Evolutionary conservation across 2,888 invertebrate species (phyloP), one percentile per base, ranked within the genome.

Genomic region (Smittia aterrima): DNA sequence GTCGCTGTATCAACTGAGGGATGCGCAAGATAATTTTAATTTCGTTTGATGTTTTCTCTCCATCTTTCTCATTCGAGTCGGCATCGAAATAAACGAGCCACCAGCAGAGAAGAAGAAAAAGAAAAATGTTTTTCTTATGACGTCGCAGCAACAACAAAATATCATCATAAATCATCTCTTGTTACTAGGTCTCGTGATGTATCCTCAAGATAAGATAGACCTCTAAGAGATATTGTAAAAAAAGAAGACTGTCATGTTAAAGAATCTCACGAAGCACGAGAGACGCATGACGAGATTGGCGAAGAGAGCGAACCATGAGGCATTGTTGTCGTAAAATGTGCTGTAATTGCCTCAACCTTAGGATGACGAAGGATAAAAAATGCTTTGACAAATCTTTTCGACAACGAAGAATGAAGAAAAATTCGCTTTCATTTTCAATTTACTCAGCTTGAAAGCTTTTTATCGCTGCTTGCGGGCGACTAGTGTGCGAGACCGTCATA

Each of bases 91-190:
- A 58, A 47, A 47, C 7, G n/a, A 58, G 18, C 9, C 18, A 2
- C 4, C 2, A 58, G 32, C 6, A 3, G 22, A 58, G 2, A 20
- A 58, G 20, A 58, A 58, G 16, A 58, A 4, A 58, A 58, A n/a
- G 11, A 58, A 18, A 7, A 20, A 22, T 22, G 22, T 22, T 18
- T 9, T 20, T 18, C 58, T 20, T 58, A 58, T 58, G 58, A 18
- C 18, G 20, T 11, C 22, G 58, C 20, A 58, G n/a, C 58, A 18
- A 32, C 58, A 70, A 40, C 24, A 70, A 70, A 70, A 70, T 70
- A 70, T 70, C 54, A 54, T 54, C 70, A 70, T 70, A 70, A 70
- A 70, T 70, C 70, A 70, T 70, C 68, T 38, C 40, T 9, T 16
- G 47, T 47, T 47, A 47, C 16, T 13, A 47, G 13, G 16, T 1